Evolutionary conservation across 2,797 vertebrate genomes (phyloP).

Genomic region (Lepilemur ruficaudatus): DNA sequence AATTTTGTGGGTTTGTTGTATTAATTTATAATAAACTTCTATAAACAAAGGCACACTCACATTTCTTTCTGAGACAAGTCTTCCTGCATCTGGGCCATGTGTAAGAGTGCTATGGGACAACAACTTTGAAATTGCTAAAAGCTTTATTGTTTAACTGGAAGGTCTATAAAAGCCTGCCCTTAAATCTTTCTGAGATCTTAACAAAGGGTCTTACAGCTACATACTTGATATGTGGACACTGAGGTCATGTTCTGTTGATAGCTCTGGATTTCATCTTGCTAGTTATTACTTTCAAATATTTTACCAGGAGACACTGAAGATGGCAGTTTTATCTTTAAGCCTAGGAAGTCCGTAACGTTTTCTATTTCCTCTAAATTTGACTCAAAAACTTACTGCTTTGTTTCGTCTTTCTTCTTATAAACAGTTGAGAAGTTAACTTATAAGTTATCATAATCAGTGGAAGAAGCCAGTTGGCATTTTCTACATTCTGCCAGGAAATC

Average conservation of each 20-base stretch:
- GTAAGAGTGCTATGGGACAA: background rate
- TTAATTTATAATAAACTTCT: background rate
- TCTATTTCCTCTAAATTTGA: background rate
- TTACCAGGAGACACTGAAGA: background rate
- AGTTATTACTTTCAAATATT: background rate
- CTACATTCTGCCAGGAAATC: background rate
- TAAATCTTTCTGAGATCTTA: background rate
- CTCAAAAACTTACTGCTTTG: background rate
- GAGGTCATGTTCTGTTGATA: background rate
- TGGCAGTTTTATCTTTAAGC: background rate
- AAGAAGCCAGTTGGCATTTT: background rate
- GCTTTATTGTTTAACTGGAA: background rate
- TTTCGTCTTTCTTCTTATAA: background rate
- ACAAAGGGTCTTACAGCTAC: background rate
- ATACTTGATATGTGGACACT: background rate
- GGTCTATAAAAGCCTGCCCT: background rate
- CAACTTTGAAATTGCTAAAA: background rate
- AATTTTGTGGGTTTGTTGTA: background rate
- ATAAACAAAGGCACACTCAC: background rate
- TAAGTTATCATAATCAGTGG: background rate
- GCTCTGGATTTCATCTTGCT: background rate
- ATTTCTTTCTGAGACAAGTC: slow-evolving; percentile 2
- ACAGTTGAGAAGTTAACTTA: background rate
- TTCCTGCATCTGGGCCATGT: background rate
- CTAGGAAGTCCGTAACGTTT: background rate